Percentiles rank a stretch among this genome's conserved stretches.
Evolutionary conservation across 2,888 invertebrate genomes (phyloP).

Genomic region (Himalopsyche kuldschensis): DNA sequence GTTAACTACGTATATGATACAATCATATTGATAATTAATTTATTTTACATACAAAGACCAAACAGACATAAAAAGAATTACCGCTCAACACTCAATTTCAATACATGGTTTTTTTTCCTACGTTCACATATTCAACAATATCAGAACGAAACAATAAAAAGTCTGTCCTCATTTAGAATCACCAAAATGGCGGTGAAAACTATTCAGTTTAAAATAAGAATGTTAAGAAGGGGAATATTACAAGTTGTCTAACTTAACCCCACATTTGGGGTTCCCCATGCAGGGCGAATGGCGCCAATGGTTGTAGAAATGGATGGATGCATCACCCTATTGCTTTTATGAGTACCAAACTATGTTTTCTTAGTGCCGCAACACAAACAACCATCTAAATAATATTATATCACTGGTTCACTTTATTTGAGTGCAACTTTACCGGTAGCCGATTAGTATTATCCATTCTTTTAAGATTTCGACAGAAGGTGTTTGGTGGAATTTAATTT

Average conservation of each 20-base stretch:
- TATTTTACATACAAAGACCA: too few relatives aligned
- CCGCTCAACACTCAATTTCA: too few relatives aligned
- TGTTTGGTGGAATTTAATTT: too few relatives aligned
- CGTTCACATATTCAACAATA: too few relatives aligned
- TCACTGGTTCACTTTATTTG: neutral
- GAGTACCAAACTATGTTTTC: constrained; percentile 1
- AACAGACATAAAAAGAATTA: too few relatives aligned
- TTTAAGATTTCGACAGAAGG: too few relatives aligned
- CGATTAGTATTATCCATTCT: neutral
- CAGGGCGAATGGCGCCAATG: neutral
- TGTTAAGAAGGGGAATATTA: neutral
- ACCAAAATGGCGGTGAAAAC: neutral
- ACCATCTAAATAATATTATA: neutral
- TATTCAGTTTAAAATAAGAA: neutral
- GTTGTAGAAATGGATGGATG: neutral
- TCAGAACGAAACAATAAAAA: too few relatives aligned
- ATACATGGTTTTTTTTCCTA: too few relatives aligned
- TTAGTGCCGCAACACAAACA: neutral
- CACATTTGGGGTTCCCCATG: neutral
- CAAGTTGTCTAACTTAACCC: neutral
- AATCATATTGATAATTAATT: too few relatives aligned
- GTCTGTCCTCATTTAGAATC: too few relatives aligned
- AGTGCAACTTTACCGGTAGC: neutral
- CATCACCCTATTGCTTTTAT: neutral
- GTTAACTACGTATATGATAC: too few relatives aligned